Evolutionary conservation across 2,797 vertebrate species (phyloP).

Genomic region (Oreortyx pictus): DNA sequence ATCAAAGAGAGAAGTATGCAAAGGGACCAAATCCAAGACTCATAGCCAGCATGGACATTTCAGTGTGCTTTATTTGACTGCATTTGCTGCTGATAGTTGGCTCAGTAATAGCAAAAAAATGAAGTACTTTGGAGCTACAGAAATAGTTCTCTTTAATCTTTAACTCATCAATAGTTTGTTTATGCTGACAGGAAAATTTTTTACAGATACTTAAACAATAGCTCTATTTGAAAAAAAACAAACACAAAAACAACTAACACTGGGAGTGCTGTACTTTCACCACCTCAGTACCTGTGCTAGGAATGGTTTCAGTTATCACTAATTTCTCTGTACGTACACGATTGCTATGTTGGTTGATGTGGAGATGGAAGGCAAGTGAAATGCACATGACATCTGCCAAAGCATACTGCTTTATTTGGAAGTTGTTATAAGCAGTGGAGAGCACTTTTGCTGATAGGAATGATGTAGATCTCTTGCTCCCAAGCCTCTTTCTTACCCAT

Average conservation of each 20-base stretch:
- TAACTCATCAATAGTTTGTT: not conserved
- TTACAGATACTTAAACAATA: not conserved
- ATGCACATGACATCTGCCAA: not conserved
- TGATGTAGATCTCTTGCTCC: not conserved
- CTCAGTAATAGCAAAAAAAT: not conserved
- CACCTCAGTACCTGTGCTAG: not conserved
- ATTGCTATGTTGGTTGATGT: not conserved
- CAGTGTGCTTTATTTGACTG: not conserved
- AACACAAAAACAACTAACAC: not conserved
- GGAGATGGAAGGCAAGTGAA: not conserved
- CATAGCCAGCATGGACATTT: not conserved
- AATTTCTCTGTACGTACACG: not conserved
- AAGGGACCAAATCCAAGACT: not conserved
- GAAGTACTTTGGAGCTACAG: not conserved
- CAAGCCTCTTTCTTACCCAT: not conserved
- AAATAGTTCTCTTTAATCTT: not conserved
- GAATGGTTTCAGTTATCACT: rapidly evolving
- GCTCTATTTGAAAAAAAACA: not conserved
- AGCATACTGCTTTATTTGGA: not conserved
- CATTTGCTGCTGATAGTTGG: not conserved
- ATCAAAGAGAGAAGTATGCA: not conserved
- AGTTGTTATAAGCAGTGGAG: not conserved
- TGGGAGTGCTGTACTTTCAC: not conserved
- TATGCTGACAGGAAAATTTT: not conserved
- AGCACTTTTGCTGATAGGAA: not conserved